Evolutionary conservation across 1,140 invertebrate species (phyloP), one percentile per base, ranked within the genome.

Genomic region (Anagrus nilaparvatae): DNA sequence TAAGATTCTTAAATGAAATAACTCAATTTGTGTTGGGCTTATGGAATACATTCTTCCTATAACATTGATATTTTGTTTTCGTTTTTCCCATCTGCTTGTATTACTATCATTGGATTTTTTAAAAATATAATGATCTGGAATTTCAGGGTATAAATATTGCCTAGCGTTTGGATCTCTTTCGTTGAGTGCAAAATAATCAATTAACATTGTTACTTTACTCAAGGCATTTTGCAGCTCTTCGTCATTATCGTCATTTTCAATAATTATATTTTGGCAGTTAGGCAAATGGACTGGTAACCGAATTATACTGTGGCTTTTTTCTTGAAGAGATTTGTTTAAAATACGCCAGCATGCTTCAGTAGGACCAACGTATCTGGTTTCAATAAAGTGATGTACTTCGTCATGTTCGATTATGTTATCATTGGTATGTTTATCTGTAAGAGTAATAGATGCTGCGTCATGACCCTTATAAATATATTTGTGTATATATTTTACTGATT

Each of bases 381-480:
- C 29, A 23, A 46, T 18, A 23, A 40, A 40, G n/a, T 35, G 20
- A 19, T 13, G 3, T 8, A 40, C 30, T 40, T 40, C 24, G 29
- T 35, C 19, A 23, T 46, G 30, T 28, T 34, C 21, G 30, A 46
- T 1, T 1, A 36, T 4, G 9, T 2, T 5, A 20, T 21, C 9
- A 30, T 39, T n/a, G 18, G 4, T 27, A 44, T 17, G 7, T n/a
- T n/a, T n/a, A 35, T 44, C 30, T 3, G 19, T 33, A 19, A 42
- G 24, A n/a, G 33, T 18, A 10, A 40, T 16, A 12, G 45, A 25
- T 31, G 35, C 40, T 24, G 35, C 46, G 34, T 41, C 39, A 20
- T 46, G 39, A 19, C 39, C 39, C 32, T 46, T 40, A 20, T 39
- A 39, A 10, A 44, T 39, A 25, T 44, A 39, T 20, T 45, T 45